These are phyloP conservation scores for Lophotriccus pileatus DNA, from an alignment of 2,797 vertebrate species.

Conservation along the genomic window DNA sequence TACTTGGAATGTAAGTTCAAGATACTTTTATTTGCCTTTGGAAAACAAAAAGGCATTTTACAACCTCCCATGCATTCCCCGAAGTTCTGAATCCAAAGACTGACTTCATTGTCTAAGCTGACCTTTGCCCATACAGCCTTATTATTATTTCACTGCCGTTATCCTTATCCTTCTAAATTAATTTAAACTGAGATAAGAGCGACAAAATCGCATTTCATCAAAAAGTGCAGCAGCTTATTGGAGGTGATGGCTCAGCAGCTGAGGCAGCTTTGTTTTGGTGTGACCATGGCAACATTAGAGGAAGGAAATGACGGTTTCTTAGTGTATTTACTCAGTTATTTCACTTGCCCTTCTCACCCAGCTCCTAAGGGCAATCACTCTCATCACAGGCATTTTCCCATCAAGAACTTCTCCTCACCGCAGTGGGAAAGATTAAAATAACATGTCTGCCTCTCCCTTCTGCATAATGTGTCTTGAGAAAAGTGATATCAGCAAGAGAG, in stretches of 20 bases:
- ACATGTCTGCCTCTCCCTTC: not conserved
- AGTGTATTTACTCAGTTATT: slow-evolving; percentile 46
- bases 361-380: not conserved
- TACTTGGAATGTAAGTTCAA: slow-evolving; percentile 5
- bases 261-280: slow-evolving; percentile 34
- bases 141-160: slow-evolving; percentile 11
- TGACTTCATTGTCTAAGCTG: not conserved
- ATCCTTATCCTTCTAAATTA: not conserved
- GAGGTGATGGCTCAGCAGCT: not conserved
- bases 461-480: not conserved
- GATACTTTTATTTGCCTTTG: not conserved
- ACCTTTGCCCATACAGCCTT: not conserved
- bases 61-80: not conserved
- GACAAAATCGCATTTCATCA: not conserved
- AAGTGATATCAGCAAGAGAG: not conserved
- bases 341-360: slow-evolving; percentile 45
- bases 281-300: slow-evolving; percentile 4
- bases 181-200: not conserved
- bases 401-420: not conserved
- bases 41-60: not conserved
- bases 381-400: slow-evolving; percentile 9
- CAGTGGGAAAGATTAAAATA: slow-evolving; percentile 16
- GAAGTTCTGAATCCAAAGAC: not conserved
- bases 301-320: slow-evolving; percentile 30
- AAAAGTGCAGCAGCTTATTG: not conserved